These are phyloP conservation scores for Meleagris gallopavo DNA, from an alignment of 2,113 vertebrate genomes.

Conservation along the genomic window DNA sequence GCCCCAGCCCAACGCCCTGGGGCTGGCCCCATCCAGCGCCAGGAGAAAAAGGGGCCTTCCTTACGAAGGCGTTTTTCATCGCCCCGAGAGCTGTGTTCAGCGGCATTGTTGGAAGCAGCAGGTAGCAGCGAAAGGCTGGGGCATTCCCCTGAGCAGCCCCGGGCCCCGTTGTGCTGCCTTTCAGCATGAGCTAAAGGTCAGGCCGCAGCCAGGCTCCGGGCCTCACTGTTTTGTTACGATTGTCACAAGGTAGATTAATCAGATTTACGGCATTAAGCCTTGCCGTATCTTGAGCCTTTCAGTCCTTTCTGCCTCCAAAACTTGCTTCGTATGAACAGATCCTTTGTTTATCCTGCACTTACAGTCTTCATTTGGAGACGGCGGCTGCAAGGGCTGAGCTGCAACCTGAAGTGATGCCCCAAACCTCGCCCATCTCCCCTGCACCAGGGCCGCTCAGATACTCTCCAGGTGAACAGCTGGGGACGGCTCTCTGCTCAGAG, in stretches of 20 bases:
- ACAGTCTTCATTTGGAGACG: conserved; percentile 26
- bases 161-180: conserved; percentile 81
- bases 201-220: conserved; percentile 82
- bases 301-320: conserved; percentile 66
- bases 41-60: conserved; percentile 32
- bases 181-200: conserved; percentile 89
- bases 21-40: not conserved
- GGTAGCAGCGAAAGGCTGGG: conserved; percentile 88
- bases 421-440: not conserved
- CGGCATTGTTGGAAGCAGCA: conserved; percentile 93
- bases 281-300: conserved; percentile 75
- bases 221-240: conserved; percentile 81
- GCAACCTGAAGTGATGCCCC: accelerated
- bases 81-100: conserved; percentile 90
- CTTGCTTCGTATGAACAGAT: not conserved
- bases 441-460: not conserved
- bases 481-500: not conserved
- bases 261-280: conserved; percentile 80
- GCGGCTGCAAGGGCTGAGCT: not conserved
- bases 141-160: conserved; percentile 75
- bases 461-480: not conserved
- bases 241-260: conserved; percentile 85
- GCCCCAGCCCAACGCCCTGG: not conserved
- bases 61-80: conserved; percentile 84
- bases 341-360: conserved; percentile 64